Conservation (phyloP, 2,113 vertebrate genomes). For the Hippolais icterina region DNA sequence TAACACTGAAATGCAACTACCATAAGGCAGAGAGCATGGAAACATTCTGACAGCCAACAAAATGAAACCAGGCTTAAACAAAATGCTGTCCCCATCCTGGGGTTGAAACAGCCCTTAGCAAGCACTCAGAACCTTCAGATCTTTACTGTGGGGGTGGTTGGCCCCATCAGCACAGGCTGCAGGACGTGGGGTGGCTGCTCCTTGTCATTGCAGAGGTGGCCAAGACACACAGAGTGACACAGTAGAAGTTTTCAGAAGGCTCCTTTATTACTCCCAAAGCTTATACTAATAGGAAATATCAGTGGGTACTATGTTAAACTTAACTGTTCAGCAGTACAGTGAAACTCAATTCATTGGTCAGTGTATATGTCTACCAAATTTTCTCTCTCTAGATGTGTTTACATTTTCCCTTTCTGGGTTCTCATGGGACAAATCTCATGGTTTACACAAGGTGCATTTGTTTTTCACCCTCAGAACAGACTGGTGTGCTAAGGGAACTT, state of each 20-base stretch:
- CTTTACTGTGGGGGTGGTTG: neutral
- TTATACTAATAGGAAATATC: neutral
- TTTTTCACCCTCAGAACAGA: neutral
- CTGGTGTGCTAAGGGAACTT: neutral
- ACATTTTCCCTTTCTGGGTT: neutral
- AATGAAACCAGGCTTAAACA: too few relatives aligned
- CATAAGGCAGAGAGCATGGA: too few relatives aligned
- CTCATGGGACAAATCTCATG: neutral
- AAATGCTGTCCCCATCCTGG: too few relatives aligned
- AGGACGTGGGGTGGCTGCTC: neutral
- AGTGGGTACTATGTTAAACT: neutral
- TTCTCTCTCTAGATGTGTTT: neutral
- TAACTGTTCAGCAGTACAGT: neutral
- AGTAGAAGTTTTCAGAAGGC: neutral
- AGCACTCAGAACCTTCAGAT: neutral
- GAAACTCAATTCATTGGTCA: neutral
- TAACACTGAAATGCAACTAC: neutral
- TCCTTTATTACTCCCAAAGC: neutral
- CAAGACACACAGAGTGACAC: neutral
- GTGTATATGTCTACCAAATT: neutral
- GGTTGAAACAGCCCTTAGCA: neutral
- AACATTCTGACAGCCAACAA: too few relatives aligned
- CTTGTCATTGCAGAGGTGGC: neutral
- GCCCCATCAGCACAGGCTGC: neutral
- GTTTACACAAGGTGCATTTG: neutral